These are phyloP conservation scores for Podiceps cristatus DNA, from an alignment of 2,113 vertebrate species.

Conservation along the genomic window DNA sequence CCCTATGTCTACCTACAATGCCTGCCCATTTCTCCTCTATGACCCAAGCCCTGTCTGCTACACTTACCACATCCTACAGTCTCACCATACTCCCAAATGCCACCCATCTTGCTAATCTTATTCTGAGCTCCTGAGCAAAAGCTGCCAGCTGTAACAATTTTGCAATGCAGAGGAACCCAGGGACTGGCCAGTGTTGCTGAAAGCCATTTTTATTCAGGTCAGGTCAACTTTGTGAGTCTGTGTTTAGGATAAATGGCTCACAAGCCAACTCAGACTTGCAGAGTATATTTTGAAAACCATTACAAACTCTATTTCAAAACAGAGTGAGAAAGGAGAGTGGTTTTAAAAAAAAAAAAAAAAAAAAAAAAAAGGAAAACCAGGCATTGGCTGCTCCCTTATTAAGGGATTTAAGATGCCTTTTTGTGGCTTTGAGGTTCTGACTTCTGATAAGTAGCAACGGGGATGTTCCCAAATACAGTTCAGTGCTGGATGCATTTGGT, in stretches of 20 bases:
- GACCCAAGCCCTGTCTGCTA: not conserved
- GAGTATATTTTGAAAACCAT: not conserved
- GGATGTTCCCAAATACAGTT: not conserved
- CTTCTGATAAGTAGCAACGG: not conserved
- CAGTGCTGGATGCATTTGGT: not conserved
- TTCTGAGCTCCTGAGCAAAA: not conserved
- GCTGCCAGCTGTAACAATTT: not conserved
- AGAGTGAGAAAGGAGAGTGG: not conserved
- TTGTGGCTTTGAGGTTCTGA: not conserved
- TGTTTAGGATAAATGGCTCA: not conserved
- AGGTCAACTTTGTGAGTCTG: not conserved
- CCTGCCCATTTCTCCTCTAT: not conserved
- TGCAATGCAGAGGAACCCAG: not conserved
- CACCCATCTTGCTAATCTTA: not conserved
- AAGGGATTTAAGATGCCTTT: not conserved
- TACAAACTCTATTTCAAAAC: not conserved
- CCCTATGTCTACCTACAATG: fast-evolving
- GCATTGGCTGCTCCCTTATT: not conserved
- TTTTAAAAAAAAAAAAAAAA: not conserved
- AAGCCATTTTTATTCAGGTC: not conserved
- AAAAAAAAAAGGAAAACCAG: not conserved
- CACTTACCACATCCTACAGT: not conserved
- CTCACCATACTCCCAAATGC: not conserved
- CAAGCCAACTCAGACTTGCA: not conserved
- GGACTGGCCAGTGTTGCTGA: not conserved